A percentile compares a stretch with the other conserved stretches of the same genome.
phyloP scores from a whole-genome alignment of 2,888 invertebrate genomes.

The Scaptomyza flava region DNA sequence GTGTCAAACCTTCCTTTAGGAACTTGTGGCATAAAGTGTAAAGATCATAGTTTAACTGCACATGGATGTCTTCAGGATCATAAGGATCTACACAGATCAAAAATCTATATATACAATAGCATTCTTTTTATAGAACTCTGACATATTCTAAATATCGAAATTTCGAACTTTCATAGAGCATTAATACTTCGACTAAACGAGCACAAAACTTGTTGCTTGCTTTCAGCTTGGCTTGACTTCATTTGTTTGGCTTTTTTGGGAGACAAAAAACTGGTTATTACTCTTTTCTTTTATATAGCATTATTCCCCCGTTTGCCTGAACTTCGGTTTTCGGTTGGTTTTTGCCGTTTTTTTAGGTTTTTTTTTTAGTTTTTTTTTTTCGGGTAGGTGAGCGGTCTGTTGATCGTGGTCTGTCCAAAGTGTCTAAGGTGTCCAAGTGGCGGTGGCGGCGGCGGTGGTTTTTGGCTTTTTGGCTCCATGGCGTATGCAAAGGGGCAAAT shows the following conservation, averaged over 20 bases:
- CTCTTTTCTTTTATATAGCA: slow-evolving; percentile 66
- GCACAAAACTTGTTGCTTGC: slow-evolving; percentile 33
- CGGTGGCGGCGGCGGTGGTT: slow-evolving; percentile 30
- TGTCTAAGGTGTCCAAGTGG: slow-evolving; percentile 31
- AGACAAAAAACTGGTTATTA: slow-evolving; percentile 82
- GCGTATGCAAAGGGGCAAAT: slow-evolving; percentile 76
- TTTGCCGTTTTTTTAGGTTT: slow-evolving; percentile 38
- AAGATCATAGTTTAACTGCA: too few relatives aligned
- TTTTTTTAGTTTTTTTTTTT: slow-evolving; percentile 48
- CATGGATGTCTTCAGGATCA: too few relatives aligned
- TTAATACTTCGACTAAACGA: background rate
- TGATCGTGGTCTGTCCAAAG: slow-evolving; percentile 44
- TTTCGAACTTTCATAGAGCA: slow-evolving; percentile 1
- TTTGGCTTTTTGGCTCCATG: slow-evolving; percentile 59
- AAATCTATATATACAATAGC: too few relatives aligned
- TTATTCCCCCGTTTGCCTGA: slow-evolving; percentile 54
- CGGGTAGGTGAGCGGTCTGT: slow-evolving; percentile 59
- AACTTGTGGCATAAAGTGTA: too few relatives aligned
- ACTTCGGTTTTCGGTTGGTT: slow-evolving; percentile 59
- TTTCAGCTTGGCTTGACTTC: slow-evolving; percentile 64
- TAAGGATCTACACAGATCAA: too few relatives aligned
- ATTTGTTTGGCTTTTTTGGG: slow-evolving; percentile 82
- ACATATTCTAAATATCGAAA: too few relatives aligned
- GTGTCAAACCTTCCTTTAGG: too few relatives aligned
- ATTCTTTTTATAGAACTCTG: too few relatives aligned